Evolutionary conservation across 2,113 vertebrate genomes (phyloP), one percentile per base, ranked within the genome.

Genomic region (Tragulus kanchil): DNA sequence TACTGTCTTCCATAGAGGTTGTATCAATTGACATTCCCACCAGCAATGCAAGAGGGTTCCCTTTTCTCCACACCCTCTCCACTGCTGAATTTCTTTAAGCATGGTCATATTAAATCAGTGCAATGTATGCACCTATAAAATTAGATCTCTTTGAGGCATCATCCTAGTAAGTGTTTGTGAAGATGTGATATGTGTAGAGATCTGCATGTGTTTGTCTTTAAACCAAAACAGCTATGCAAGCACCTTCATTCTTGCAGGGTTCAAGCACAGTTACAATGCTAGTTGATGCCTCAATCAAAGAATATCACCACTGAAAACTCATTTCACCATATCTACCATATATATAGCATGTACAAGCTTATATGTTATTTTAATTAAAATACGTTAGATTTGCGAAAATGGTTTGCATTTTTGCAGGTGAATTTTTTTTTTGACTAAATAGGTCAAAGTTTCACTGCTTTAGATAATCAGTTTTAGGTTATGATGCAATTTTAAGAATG

Each of bases 371-470:
- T 78, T 73, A 69, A 42, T 58, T 85, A 64, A 64, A 85, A 31
- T 54, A 62, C 26, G 10, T 62, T 62, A 54, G 21, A 10, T 93
- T 97, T 94, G 81, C 36, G 17, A 45, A 52, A 65, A 65, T 83
- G 6, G 1, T 73, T 95, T 84, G 11, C 6, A 56, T 61, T 67
- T n/a, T 88, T 48, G 26, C 52, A 45, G 0, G 67, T 89, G 10
- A 90, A n/a, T 81, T 85, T 94, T 21, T 86, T n/a, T 88, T 83
- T 86, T 69, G 45, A 94, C 17, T 75, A n/a, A 83, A 71, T 78
- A 56, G 54, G 21, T 85, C 69, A 85, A 79, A 79, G 62, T 85
- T 67, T 96, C 67, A 77, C 77, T 11, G n/a, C 28, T 86, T 83
- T 52, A 77, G 58, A 12, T 91, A 42, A 16, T 36, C 8, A 54